Base-by-base conservation (phyloP, 2,888 invertebrate species). In the Spilosoma lubricipeda region DNA sequence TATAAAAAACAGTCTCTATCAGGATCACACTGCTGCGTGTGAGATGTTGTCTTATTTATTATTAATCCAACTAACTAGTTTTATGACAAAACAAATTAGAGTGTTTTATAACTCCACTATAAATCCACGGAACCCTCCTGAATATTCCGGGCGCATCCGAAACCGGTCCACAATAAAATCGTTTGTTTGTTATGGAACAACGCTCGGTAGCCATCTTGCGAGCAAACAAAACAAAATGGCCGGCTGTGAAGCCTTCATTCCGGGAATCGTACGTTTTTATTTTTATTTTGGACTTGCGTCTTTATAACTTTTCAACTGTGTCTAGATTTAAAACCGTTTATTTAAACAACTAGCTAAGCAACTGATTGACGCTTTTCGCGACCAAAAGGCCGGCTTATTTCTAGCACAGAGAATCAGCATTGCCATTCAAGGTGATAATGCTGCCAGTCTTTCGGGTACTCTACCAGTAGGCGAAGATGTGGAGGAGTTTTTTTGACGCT, bases 191-290 rank as follows among this genome's bases (percentile, higher is more conserved):
- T 80, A 80, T 80, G 82, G 85, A 87, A 89, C 82, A 77, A 80
- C 88, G 87, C 85, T 85, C 89, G 89, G 90, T 89, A 89, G 90
- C 90, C 90, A 90, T 90, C 88, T 90, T 90, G 80, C 78, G 84
- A 82, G 83, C 74, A 89, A 90, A 90, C 83, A 89, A 73, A 83
- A 80, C 78, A 90, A 90, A 88, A 90, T 90, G 90, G 90, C 90
- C 85, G 90, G 73, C 78, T 8, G 73, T 73, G 79, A 82, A 80
- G 83, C 86, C 86, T 85, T 83, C 86, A 85, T 87, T 86, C 83
- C 80, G 74, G 82, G 85, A 87, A 84, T 77, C 13, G 77, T 78
- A 72, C 66, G 68, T 76, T 85, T 82, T 84, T 83, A 80, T 74
- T 20, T 85, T 71, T 48, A 42, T 68, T 64, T 70, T n/a, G 27